Percentiles rank a stretch among this genome's conserved stretches.
Conservation (phyloP, 1,140 invertebrate genomes). For the Muscidifurax raptorellus region DNA sequence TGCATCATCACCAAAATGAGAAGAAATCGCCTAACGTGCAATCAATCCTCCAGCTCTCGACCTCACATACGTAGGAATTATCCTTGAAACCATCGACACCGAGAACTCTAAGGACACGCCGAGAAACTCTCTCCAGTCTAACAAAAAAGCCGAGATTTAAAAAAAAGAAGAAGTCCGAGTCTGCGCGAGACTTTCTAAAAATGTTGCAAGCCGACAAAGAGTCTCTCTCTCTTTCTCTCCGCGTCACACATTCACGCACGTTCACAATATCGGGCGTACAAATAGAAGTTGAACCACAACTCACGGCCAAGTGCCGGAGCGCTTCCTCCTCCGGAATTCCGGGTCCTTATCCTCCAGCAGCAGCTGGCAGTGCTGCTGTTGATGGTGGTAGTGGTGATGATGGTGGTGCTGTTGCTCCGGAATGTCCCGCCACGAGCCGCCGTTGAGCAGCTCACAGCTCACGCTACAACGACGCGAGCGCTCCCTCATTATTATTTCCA, state of each 20-base stretch:
- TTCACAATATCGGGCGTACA: neutral
- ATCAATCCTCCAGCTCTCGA: neutral
- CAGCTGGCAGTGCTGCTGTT: slow-evolving; percentile 25
- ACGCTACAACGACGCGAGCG: slow-evolving; percentile 64
- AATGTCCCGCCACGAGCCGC: slow-evolving; percentile 39
- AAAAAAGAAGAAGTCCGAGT: neutral
- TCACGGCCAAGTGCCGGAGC: slow-evolving; percentile 72
- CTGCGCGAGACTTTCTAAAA: slow-evolving; percentile 19
- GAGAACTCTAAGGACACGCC: neutral
- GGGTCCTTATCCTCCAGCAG: slow-evolving; percentile 57
- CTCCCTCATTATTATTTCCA: slow-evolving; percentile 62
- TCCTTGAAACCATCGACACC: neutral
- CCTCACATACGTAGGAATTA: neutral
- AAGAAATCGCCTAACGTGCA: neutral
- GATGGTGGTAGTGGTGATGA: neutral
- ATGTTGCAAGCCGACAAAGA: slow-evolving; percentile 12
- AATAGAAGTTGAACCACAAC: slow-evolving; percentile 47
- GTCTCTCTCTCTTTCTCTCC: too few relatives aligned
- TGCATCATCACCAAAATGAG: neutral
- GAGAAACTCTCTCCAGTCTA: neutral
- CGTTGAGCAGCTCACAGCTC: slow-evolving; percentile 60
- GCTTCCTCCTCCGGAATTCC: slow-evolving; percentile 65
- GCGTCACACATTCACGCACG: neutral
- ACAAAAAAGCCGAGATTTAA: neutral
- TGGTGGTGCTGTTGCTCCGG: slow-evolving; percentile 11